A percentile compares a stretch with the other conserved stretches of the same genome.
These are phyloP conservation scores for Acomys russatus DNA, from an alignment of 2,797 vertebrate species.

Conservation along the genomic window DNA sequence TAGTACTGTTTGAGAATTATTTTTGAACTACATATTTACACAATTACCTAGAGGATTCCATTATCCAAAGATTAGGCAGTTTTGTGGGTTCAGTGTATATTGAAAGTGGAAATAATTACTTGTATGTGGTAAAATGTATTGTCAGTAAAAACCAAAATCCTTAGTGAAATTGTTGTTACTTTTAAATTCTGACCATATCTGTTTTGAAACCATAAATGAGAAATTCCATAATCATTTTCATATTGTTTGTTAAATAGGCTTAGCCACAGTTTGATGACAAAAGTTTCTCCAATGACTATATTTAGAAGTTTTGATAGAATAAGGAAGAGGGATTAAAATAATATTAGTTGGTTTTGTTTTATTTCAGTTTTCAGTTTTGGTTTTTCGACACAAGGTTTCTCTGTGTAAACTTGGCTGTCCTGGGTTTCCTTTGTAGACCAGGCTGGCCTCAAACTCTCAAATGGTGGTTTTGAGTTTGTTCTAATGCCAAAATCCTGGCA, in stretches of 20 bases:
- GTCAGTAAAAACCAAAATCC: slow-evolving; percentile 29
- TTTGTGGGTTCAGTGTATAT: background rate
- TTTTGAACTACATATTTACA: slow-evolving; percentile 45
- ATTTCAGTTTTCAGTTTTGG: no score
- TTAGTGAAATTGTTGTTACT: slow-evolving; percentile 64
- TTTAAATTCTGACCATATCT: slow-evolving; percentile 18
- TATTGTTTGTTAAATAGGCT: slow-evolving; percentile 41
- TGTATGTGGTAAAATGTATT: slow-evolving; percentile 53
- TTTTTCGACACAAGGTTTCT: no score
- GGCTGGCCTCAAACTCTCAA: no score
- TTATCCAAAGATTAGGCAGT: slow-evolving; percentile 56
- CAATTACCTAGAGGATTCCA: slow-evolving; percentile 10
- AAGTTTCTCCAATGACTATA: background rate
- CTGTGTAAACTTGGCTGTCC: no score
- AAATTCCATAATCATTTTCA: slow-evolving; percentile 1
- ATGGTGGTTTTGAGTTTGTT: background rate
- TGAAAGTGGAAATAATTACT: slow-evolving; percentile 61
- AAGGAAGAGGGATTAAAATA: background rate
- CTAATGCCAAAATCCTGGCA: slow-evolving; percentile 3
- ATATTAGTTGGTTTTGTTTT: background rate
- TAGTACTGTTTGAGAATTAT: slow-evolving; percentile 48
- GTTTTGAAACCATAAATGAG: background rate
- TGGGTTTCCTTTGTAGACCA: no score
- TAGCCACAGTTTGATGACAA: background rate
- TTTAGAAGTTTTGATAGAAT: background rate